A percentile compares a stretch with the other conserved stretches of the same genome.
Conservation (phyloP, 1,140 invertebrate genomes). For the Nylanderia fulva region DNA sequence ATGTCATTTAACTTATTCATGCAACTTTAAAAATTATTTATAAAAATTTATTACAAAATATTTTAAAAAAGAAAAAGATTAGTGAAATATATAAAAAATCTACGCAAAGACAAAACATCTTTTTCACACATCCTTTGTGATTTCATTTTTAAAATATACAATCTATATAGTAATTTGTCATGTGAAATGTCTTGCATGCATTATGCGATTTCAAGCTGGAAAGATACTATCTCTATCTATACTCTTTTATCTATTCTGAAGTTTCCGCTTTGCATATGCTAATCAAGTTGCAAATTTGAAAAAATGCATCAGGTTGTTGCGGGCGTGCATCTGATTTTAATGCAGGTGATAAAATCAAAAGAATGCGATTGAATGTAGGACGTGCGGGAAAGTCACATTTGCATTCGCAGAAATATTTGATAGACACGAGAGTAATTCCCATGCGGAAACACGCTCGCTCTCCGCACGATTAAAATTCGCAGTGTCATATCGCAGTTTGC, state of each 20-base stretch:
- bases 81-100: too few species aligned
- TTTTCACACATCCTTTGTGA: too few species aligned
- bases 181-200: neutral
- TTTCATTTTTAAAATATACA: neutral
- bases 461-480: slow-evolving; percentile 66
- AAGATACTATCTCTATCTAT: neutral
- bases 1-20: neutral
- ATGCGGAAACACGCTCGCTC: slow-evolving; percentile 43
- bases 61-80: neutral
- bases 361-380: slow-evolving; percentile 5
- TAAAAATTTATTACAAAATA: neutral
- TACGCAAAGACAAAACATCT: too few species aligned
- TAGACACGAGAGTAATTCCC: slow-evolving; percentile 26
- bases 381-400: slow-evolving; percentile 41
- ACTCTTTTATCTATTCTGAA: neutral
- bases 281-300: slow-evolving; percentile 21
- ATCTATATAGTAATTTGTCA: neutral
- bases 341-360: neutral
- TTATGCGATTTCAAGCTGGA: neutral
- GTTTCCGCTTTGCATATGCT: slow-evolving; percentile 30
- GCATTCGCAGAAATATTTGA: slow-evolving; percentile 7
- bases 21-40: neutral
- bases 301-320: slow-evolving; percentile 35
- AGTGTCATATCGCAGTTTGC: slow-evolving; percentile 13
- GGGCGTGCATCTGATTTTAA: slow-evolving; percentile 16